These are phyloP conservation scores for Hirundichthys speculiger DNA, from an alignment of 2,113 vertebrate genomes.

Conservation along the genomic window DNA sequence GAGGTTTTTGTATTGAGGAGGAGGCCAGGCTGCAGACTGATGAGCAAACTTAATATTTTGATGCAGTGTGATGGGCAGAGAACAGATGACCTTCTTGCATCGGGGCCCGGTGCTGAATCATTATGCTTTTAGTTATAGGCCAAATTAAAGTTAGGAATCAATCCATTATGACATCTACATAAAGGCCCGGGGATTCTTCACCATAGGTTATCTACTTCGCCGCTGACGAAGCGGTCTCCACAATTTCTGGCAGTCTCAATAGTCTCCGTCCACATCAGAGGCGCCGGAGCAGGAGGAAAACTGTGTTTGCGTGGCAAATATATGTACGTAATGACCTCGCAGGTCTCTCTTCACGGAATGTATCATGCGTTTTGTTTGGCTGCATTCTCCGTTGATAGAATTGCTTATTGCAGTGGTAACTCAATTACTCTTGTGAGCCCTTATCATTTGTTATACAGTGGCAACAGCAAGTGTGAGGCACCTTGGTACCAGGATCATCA, in stretches of 20 bases:
- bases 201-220: constrained; percentile 8
- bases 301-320: constrained; percentile 26
- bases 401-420: constrained; percentile 69
- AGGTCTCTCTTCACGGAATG: constrained; percentile 36
- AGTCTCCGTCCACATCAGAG: constrained; percentile 11
- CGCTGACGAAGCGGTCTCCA: constrained; percentile 10
- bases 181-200: constrained; percentile 13
- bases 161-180: constrained; percentile 12
- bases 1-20: no score
- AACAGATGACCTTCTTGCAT: no score
- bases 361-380: constrained; percentile 42
- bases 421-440: constrained; percentile 71
- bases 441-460: constrained; percentile 58
- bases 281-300: constrained; percentile 4
- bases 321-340: constrained; percentile 25
- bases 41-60: no score
- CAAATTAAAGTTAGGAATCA: constrained; percentile 14
- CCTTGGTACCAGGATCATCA: constrained; percentile 52
- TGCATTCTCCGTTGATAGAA: constrained; percentile 66
- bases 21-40: no score
- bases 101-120: no score
- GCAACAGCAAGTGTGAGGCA: constrained; percentile 6
- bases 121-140: neutral
- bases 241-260: constrained; percentile 16
- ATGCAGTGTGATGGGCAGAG: no score